These are phyloP conservation scores for Crypturellus undulatus DNA, from an alignment of 2,113 vertebrate genomes.

Conservation along the genomic window DNA sequence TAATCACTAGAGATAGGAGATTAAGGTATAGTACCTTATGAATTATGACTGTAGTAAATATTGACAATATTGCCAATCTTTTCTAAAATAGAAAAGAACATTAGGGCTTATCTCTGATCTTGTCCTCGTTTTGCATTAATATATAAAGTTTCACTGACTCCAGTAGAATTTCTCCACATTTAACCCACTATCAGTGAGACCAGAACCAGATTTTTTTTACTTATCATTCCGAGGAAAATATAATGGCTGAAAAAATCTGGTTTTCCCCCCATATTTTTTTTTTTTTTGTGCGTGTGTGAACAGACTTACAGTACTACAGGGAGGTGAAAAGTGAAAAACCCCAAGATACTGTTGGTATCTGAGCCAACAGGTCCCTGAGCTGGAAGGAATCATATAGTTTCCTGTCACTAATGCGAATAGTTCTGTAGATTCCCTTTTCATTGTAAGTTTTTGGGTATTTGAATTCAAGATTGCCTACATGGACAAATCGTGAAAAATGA, in stretches of 20 bases:
- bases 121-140: background rate
- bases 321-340: background rate
- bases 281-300: background rate
- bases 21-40: background rate
- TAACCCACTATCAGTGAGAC: background rate
- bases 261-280: background rate
- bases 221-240: background rate
- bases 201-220: background rate
- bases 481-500: background rate
- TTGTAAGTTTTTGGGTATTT: background rate
- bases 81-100: background rate
- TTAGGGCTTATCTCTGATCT: background rate
- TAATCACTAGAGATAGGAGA: background rate
- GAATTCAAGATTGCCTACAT: background rate
- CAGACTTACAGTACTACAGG: background rate
- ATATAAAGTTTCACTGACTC: background rate
- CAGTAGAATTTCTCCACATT: background rate
- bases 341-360: too few relatives aligned
- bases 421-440: background rate
- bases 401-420: background rate
- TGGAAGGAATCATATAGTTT: background rate
- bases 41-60: background rate
- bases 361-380: background rate
- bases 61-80: background rate
- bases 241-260: background rate